These are phyloP conservation scores for Amphipoea lucens DNA, from an alignment of 2,888 invertebrate genomes.

Conservation along the genomic window DNA sequence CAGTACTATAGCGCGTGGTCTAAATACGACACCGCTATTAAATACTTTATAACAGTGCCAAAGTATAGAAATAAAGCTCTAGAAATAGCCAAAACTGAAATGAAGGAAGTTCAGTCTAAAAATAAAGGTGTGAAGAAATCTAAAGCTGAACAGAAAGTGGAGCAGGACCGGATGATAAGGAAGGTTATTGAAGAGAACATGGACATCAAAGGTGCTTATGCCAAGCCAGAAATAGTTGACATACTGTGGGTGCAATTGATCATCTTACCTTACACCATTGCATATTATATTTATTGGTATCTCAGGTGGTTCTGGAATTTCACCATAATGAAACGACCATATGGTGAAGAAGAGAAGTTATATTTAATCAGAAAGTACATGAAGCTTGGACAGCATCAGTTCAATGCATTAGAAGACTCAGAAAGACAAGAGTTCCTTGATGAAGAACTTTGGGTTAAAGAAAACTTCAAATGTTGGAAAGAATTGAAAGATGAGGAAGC, in stretches of 20 bases:
- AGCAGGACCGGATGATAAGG: constrained; percentile 94
- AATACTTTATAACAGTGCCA: constrained; percentile 95
- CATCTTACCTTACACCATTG: constrained; percentile 94
- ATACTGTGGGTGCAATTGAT: constrained; percentile 96
- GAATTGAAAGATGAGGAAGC: constrained; percentile 95
- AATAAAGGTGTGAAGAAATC: constrained; percentile 86
- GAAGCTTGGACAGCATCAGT: constrained; percentile 93
- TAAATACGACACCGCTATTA: constrained; percentile 95
- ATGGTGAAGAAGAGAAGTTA: constrained; percentile 95
- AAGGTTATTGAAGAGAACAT: constrained; percentile 97
- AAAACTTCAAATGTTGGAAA: constrained; percentile 95
- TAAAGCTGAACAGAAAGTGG: constrained; percentile 92
- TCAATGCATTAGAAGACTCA: constrained; percentile 93
- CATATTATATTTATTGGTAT: constrained; percentile 93
- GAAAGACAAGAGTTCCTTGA: constrained; percentile 93
- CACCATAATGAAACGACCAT: constrained; percentile 93
- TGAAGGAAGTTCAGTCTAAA: constrained; percentile 90
- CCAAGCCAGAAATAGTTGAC: constrained; percentile 94
- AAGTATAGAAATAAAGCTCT: constrained; percentile 96
- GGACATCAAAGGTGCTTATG: constrained; percentile 98
- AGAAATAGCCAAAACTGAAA: constrained; percentile 91
- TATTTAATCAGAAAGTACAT: constrained; percentile 95
- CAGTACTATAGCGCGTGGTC: constrained; percentile 96
- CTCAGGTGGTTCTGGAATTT: constrained; percentile 95
- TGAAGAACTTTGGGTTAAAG: constrained; percentile 95